phyloP scores from a whole-genome alignment of 2,797 vertebrate species.

The Onychomys leucogaster region DNA sequence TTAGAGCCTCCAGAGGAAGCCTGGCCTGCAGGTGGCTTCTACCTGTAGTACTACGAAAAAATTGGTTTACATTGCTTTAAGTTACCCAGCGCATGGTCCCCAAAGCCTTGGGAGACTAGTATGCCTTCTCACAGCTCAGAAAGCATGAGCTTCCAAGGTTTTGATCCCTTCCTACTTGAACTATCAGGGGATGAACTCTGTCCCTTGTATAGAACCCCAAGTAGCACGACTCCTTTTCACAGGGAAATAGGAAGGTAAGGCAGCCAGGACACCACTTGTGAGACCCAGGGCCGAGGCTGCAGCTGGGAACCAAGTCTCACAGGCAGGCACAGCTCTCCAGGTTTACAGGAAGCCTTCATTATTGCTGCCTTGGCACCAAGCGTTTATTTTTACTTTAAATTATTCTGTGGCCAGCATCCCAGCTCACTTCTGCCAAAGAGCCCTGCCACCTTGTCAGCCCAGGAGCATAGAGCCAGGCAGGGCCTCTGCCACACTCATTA shows the following conservation, averaged over 20 bases:
- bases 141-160: background rate
- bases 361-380: background rate
- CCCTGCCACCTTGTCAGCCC: background rate
- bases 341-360: background rate
- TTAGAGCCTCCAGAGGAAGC: background rate
- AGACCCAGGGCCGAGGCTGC: background rate
- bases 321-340: background rate
- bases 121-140: background rate
- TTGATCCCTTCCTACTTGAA: slow-evolving; percentile 29
- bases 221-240: background rate
- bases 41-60: background rate
- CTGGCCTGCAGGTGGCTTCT: background rate
- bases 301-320: background rate
- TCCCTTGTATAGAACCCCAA: background rate
- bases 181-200: background rate
- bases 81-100: background rate
- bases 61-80: background rate
- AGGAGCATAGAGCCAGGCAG: background rate
- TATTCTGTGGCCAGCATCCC: slow-evolving; percentile 18
- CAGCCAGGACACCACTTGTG: background rate
- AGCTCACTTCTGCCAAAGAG: background rate
- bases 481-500: background rate
- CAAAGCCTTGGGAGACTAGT: background rate
- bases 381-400: slow-evolving; percentile 55
- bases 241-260: background rate